Evolutionary conservation across 2,113 vertebrate species (phyloP), one percentile per base, ranked within the genome.

Genomic region (Amphiprion percula): DNA sequence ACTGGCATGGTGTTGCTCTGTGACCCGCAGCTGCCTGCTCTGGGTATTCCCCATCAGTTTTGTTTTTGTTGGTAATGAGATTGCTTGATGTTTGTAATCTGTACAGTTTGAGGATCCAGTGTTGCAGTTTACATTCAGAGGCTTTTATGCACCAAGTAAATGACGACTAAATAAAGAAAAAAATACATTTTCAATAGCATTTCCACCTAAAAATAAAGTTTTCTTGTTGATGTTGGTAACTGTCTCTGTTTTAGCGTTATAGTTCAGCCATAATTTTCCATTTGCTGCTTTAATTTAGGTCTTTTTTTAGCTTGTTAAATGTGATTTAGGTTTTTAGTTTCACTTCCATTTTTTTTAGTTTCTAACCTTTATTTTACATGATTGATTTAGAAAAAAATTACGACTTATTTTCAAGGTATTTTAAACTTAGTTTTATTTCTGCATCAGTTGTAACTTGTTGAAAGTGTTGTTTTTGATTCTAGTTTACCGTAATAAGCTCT

Each of bases 291-390:
- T 44, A 44, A 44, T 44, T 14, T 15, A 44, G 41, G 12, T 44
- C 58, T 60, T 60, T 60, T 15, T 37, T 16, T 4, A 19, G 19
- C n/a, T 47, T 11, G 56, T 54, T 26, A 44, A 3, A 23, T 66
- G 53, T 19, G 71, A 59, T 58, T 71, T 47, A 11, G 9, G 76
- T 26, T 55, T 79, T 78, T 24, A n/a, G 65, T 84, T 76, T 79
- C 80, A 75, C 30, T 69, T 82, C 26, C 33, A 54, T 14, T 68
- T 68, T 56, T 50, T 16, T 23, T 37, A 21, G 19, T 33, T 54
- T 37, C 33, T 37, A 37, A 37, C 33, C 33, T 37, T 37, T 10
- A 37, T 37, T 37, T 37, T 37, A 37, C 33, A 37, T 44, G 41
- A 15, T 4, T 15, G 12, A 44, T 44, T 44, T 14, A 3, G 41